phyloP scores from a whole-genome alignment of 2,888 invertebrate species.

The Andrena dorsata region DNA sequence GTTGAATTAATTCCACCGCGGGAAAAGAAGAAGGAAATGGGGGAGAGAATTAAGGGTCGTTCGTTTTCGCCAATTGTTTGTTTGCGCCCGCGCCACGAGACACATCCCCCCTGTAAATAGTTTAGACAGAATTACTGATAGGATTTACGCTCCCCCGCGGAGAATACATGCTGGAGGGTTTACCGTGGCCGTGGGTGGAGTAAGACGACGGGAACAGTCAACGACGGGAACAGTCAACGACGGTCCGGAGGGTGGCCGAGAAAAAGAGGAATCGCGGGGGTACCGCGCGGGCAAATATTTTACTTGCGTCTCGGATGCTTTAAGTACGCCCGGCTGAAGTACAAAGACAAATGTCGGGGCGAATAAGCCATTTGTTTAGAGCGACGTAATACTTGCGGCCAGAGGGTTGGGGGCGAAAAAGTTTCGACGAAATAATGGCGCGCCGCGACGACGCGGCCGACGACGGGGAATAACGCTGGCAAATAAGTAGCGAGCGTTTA shows the following conservation, averaged over 20 bases:
- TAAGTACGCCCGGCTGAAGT: slow-evolving; percentile 61
- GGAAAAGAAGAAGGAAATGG: not conserved
- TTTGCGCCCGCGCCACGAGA: slow-evolving; percentile 49
- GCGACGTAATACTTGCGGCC: slow-evolving; percentile 44
- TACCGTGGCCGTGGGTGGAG: slow-evolving; percentile 59
- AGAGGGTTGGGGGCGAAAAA: slow-evolving; percentile 29
- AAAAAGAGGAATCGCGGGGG: slow-evolving; percentile 26
- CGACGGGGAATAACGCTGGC: not conserved
- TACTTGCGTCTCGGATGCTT: slow-evolving; percentile 70
- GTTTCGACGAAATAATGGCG: slow-evolving; percentile 47
- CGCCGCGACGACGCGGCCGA: not conserved
- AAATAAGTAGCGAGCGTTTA: not conserved
- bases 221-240: slow-evolving; percentile 40
- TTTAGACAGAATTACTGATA: slow-evolving; percentile 73
- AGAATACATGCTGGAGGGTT: slow-evolving; percentile 74
- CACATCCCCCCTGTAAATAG: slow-evolving; percentile 65
- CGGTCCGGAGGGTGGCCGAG: slow-evolving; percentile 9
- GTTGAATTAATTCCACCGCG: slow-evolving; percentile 27
- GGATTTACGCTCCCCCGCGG: slow-evolving; percentile 72
- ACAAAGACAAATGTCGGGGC: slow-evolving; percentile 67
- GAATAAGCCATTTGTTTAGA: slow-evolving; percentile 66
- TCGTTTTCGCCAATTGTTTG: slow-evolving; percentile 59
- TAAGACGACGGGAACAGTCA: slow-evolving; percentile 52
- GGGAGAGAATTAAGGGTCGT: slow-evolving; percentile 15
- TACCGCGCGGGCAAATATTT: slow-evolving; percentile 73